Base-by-base conservation (phyloP, 92 coral and sea anemone genomes). In the Pocillopora meandrina region DNA sequence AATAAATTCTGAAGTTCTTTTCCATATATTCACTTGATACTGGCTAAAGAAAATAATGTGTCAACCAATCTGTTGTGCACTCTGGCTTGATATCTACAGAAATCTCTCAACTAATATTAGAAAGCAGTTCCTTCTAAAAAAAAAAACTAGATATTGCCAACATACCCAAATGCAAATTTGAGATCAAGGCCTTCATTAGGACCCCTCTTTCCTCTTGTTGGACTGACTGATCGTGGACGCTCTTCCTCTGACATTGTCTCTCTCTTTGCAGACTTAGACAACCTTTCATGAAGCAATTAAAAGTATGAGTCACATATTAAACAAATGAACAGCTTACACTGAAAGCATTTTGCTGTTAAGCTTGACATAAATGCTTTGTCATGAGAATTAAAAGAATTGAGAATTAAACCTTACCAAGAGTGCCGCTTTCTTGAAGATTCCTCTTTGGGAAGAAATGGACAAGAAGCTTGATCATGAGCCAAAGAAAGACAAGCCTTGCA, bases 101-200 rank as follows among this genome's bases (percentile, higher is more conserved):
- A 26, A 26, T 26, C 31, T 26, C 31, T 26, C 31, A 26, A 26
- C 31, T 26, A 26, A 26, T 26, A 26, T 26, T 26, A 26, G 31
- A 26, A 26, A 26, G 31, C 31, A 26, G 1, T 26, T 26, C 1
- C 31, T 26, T 26, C 31, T 26, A 26, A 26, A 26, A 26, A 26
- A 26, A 26, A 26, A 26, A 26, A 26, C 11, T 57, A 57, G 11
- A 57, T 1, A 57, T 57, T 57, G 61, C 0, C 12, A 69, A 77
- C 92, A 83, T 81, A 95, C 99, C 99, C 99, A 90, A 96, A 96
- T 1, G 95, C 98, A 94, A 96, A 96, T 79, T 94, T 90, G 65
- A 96, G 95, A 78, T 96, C 92, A 49, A 96, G 89, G 49, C 97
- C 98, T 64, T 96, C 98, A 68, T 81, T 87, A 16, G 95, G 98